Evolutionary conservation across 2,797 vertebrate species (phyloP).

Genomic region (Spizella passerina): DNA sequence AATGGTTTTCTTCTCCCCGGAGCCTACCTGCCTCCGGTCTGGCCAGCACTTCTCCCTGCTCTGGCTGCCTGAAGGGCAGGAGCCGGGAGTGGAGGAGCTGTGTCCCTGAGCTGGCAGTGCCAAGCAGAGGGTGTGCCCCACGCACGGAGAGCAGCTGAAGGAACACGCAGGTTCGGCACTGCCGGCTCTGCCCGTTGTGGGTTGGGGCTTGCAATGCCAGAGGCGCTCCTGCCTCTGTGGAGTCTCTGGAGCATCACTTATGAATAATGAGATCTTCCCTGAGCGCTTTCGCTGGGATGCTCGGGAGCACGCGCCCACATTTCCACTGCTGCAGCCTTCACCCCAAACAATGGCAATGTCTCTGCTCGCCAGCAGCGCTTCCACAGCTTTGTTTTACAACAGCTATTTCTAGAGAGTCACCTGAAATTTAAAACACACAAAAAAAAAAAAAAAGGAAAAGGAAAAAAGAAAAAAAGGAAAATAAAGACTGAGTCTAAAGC

Average conservation of each 20-base stretch:
- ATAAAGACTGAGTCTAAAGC: not conserved
- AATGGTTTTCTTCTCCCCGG: constrained; percentile 8
- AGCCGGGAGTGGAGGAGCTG: not conserved
- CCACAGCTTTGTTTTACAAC: not conserved
- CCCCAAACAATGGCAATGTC: not conserved
- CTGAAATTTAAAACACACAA: not conserved
- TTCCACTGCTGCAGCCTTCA: not conserved
- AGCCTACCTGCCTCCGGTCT: not conserved
- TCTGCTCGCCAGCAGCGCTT: not conserved
- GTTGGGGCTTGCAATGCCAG: constrained; percentile 20
- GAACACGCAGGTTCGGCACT: not conserved
- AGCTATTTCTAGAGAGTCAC: not conserved
- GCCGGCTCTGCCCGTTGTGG: constrained; percentile 9
- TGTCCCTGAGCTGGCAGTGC: not conserved
- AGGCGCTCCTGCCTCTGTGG: not conserved
- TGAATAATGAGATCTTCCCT: not conserved
- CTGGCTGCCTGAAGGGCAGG: not conserved
- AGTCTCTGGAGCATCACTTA: constrained; percentile 13
- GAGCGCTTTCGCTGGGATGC: not conserved
- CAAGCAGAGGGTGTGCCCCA: not conserved
- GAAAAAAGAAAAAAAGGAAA: too few species aligned
- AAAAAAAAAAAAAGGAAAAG: not conserved
- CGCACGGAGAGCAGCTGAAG: not conserved
- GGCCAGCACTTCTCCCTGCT: not conserved
- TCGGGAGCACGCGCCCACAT: not conserved